Percentiles rank a stretch among this genome's conserved stretches.
Conservation (phyloP, 2,797 vertebrate genomes). For the Triplophysa yarkandensis region DNA sequence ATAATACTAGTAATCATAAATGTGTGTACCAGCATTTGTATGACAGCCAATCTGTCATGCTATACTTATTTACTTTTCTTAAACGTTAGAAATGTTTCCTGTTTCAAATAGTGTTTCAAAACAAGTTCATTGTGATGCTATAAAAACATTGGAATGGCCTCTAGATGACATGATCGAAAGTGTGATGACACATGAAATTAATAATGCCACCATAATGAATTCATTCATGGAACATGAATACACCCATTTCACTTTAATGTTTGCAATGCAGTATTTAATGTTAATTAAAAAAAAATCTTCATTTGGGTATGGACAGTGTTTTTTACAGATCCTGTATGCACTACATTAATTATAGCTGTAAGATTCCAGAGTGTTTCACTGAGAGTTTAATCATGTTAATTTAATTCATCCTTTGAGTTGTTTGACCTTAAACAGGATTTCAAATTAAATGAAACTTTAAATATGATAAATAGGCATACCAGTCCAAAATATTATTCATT, state of each 20-base stretch:
- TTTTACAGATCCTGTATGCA: not conserved
- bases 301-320: not conserved
- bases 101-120: not conserved
- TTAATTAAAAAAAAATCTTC: not conserved
- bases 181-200: not conserved
- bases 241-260: not conserved
- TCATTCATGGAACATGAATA: not conserved
- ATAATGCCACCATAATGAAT: not conserved
- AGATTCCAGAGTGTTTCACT: not conserved
- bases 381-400: not conserved
- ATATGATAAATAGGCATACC: not conserved
- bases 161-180: not conserved
- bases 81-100: not conserved
- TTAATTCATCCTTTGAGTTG: not conserved
- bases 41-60: not conserved
- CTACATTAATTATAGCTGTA: not conserved
- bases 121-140: not conserved
- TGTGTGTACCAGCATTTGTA: not conserved
- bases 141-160: not conserved
- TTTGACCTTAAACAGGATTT: slow-evolving; percentile 4
- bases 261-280: not conserved
- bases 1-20: not conserved
- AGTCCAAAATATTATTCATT: not conserved
- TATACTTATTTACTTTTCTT: not conserved
- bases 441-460: not conserved